Evolutionary conservation across 2,797 vertebrate genomes (phyloP), one percentile per base, ranked within the genome.

Genomic region (Pangasius larnaudii): DNA sequence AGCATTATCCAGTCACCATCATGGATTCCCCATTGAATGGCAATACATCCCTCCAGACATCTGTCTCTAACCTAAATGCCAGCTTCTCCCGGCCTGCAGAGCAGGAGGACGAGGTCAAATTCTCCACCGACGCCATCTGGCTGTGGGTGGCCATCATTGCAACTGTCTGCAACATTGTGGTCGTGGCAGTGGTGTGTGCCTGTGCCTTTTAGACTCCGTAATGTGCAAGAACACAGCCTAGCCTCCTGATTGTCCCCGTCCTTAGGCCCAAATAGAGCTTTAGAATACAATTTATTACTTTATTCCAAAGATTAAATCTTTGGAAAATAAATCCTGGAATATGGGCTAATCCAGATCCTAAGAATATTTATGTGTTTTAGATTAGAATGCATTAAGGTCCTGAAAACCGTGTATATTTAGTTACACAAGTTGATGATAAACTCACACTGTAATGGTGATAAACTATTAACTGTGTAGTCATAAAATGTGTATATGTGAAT

Each of bases 101-200:
- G 89, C 89, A 92, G 7, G 95, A 95, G 89, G 93, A 96, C 24
- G 95, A 96, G 78, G 93, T 94, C 36, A 96, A 96, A 91, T 92
- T 94, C 90, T 95, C 95, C 92, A 95, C 95, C 27, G 96, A 96
- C 78, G 94, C 94, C 81, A 95, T 97, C 84, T 97, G 96, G 96
- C 91, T 97, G 89, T 97, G 96, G 96, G 93, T 97, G 27, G 96
- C 96, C 2, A 95, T 97, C 90, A 93, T 96, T 75, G 96, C 96
- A 42, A 97, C 96, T 49, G 95, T 97, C 33, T 95, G 96, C 89
- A 97, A 97, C 94, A 96, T 97, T 84, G 95, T 97, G 92, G 96
- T 97, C 91, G 96, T 97, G 92, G 96, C 96, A 2, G 96, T 97
- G 91, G 96, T 97, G 84, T 97, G 96, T 67, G 96, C 94, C 91